Evolutionary conservation across 1,140 invertebrate genomes (phyloP).

Genomic region (Stratiolaelaps scimitus): DNA sequence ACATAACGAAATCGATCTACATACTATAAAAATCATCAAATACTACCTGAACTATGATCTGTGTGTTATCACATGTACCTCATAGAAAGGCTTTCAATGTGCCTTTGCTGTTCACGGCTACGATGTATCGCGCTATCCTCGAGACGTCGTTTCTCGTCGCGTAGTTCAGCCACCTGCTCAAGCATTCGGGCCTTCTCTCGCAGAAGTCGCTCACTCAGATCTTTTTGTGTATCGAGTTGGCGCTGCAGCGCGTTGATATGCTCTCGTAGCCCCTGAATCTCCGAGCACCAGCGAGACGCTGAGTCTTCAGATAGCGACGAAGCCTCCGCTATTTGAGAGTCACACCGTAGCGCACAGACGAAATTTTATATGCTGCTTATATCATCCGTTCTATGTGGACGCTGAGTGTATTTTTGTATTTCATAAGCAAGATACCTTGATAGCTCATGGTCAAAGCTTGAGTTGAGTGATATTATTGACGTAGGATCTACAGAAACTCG

Average conservation of each 20-base stretch:
- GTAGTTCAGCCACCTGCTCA: slow-evolving; percentile 18
- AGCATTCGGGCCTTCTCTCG: not conserved
- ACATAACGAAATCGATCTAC: too few species aligned
- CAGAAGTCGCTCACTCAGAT: slow-evolving; percentile 5
- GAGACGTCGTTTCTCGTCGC: not conserved
- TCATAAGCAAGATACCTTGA: too few species aligned
- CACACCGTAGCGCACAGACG: too few species aligned
- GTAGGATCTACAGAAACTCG: too few species aligned
- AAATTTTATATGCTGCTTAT: too few species aligned
- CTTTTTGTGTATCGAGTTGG: not conserved
- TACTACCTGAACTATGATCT: too few species aligned
- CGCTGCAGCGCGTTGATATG: slow-evolving; percentile 14
- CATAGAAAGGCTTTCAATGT: not conserved
- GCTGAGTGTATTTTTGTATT: too few species aligned
- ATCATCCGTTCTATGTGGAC: too few species aligned
- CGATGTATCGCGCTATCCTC: slow-evolving; percentile 2
- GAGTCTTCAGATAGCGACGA: slow-evolving; percentile 19
- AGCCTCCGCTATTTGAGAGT: not conserved
- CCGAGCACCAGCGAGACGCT: slow-evolving; percentile 11
- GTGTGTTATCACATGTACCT: not conserved
- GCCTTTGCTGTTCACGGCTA: slow-evolving; percentile 16
- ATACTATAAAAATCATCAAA: too few species aligned
- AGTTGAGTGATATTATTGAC: too few species aligned
- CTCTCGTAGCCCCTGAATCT: slow-evolving; percentile 7
- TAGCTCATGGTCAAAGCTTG: too few species aligned